Evolutionary conservation across 2,113 vertebrate species (phyloP).

Genomic region (Xyliphius kryptos): DNA sequence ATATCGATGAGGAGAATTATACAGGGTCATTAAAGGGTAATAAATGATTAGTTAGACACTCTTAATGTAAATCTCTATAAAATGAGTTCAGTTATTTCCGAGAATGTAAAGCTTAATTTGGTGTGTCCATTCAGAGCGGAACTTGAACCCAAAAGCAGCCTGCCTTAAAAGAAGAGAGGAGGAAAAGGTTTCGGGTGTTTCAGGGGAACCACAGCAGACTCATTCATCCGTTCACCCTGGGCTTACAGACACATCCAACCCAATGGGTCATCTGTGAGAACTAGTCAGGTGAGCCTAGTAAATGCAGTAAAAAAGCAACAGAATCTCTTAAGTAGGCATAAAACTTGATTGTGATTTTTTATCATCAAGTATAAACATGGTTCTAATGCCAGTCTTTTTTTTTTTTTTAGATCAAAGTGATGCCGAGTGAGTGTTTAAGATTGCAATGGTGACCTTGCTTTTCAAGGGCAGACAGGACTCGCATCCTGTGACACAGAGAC

Average conservation of each 20-base stretch:
- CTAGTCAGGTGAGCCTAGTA: constrained; percentile 69
- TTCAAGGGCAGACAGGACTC: constrained; percentile 85
- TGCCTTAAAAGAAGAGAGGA: constrained; percentile 98
- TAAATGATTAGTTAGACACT: no score
- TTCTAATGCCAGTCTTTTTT: no score
- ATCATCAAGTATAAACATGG: no score
- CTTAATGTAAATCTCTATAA: no score
- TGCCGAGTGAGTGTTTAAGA: constrained; percentile 75
- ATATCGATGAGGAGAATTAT: no score
- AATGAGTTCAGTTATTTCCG: no score
- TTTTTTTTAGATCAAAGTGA: constrained; percentile 61
- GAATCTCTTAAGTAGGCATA: no score
- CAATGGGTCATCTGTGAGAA: constrained; percentile 90
- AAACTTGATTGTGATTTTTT: no score
- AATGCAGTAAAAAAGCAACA: no score
- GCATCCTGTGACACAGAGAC: constrained; percentile 79
- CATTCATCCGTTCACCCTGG: constrained; percentile 85
- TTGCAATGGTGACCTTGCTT: constrained; percentile 83
- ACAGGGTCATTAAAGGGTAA: no score
- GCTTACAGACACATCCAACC: constrained; percentile 91
- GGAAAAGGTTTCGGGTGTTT: constrained; percentile 90
- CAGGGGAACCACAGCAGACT: constrained; percentile 77
- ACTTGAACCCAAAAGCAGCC: constrained; percentile 98
- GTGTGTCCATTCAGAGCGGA: constrained; percentile 88
- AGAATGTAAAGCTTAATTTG: no score